Base-by-base conservation (phyloP, 2,113 vertebrate genomes). In the Cyrtonyx montezumae region DNA sequence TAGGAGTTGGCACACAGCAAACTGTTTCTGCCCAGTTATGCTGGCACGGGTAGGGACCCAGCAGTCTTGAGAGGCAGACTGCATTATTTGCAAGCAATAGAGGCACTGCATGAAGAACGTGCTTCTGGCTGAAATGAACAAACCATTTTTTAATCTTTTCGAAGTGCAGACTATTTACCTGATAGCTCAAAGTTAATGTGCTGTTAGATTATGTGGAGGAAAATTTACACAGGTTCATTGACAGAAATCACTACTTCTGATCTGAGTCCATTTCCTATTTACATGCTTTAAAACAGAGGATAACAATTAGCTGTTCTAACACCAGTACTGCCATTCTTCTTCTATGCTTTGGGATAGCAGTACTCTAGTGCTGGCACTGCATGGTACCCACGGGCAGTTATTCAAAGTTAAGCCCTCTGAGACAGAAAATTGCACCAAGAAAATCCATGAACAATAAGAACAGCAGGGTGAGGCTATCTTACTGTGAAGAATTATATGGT, bases 391-490 rank as follows among this genome's bases (percentile, higher is more conserved):
- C 34, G 89, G 87, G 89, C 43, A 61, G 80, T 74, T 65, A 68
- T n/a, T 92, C 56, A 75, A 48, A 2, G 23, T 82, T 93, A 90
- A 82, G 76, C 66, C 37, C 66, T 70, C 84, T 93, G 49, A 84
- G 91, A 95, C 53, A 91, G 84, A 93, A 79, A 87, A 80, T 83
- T 85, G 79, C 71, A 85, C 80, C 59, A 89, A 86, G 83, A 94
- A 94, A 92, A 88, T 76, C 80, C 68, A 88, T 79, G 63, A 91
- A 67, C 63, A 77, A 32, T 37, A 63, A 87, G 65, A 88, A 77
- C 58, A 84, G 79, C 45, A 85, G 55, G 87, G 48, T 84, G 74
- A 89, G 74, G 26, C 79, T 85, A 66, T 66, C 80, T 84, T 62
- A 78, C 81, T 0, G 8, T 81, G 74, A 92, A 92, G 51, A 89